These are phyloP conservation scores for Crocuta crocuta DNA, from an alignment of 2,113 vertebrate genomes.

Conservation along the genomic window DNA sequence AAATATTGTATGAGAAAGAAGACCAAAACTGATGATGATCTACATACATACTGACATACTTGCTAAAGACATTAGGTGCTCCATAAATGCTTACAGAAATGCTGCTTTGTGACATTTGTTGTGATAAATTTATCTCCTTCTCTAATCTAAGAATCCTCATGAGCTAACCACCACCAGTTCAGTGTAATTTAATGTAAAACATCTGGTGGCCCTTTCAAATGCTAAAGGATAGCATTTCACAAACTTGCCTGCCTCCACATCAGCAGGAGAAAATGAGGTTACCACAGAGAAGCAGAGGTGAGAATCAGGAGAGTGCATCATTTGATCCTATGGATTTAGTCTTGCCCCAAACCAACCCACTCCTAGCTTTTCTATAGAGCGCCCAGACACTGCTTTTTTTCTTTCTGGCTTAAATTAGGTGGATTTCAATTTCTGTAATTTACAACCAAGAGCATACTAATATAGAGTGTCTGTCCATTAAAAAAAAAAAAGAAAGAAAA, in stretches of 20 bases:
- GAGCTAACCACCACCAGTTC: slow-evolving; percentile 29
- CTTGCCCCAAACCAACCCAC: neutral
- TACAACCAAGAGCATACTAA: neutral
- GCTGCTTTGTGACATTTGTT: neutral
- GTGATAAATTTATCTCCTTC: slow-evolving; percentile 39
- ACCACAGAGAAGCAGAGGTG: neutral
- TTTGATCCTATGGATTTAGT: neutral
- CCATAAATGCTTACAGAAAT: slow-evolving; percentile 30
- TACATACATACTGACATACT: neutral
- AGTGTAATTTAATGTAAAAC: slow-evolving; percentile 50
- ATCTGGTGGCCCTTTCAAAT: slow-evolving; percentile 32
- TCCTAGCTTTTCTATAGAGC: neutral
- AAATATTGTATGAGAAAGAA: slow-evolving; percentile 30
- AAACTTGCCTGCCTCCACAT: neutral
- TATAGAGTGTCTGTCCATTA: neutral
- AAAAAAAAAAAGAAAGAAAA: neutral
- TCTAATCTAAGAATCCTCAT: neutral
- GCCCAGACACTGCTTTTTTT: neutral
- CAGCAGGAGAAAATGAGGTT: neutral
- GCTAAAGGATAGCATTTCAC: neutral
- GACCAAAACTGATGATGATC: slow-evolving; percentile 33
- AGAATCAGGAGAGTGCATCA: neutral
- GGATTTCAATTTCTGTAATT: neutral
- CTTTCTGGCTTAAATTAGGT: neutral
- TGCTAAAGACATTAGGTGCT: slow-evolving; percentile 6